Evolutionary conservation across 2,888 invertebrate genomes (phyloP).

Genomic region (Gastrophysa polygoni): DNA sequence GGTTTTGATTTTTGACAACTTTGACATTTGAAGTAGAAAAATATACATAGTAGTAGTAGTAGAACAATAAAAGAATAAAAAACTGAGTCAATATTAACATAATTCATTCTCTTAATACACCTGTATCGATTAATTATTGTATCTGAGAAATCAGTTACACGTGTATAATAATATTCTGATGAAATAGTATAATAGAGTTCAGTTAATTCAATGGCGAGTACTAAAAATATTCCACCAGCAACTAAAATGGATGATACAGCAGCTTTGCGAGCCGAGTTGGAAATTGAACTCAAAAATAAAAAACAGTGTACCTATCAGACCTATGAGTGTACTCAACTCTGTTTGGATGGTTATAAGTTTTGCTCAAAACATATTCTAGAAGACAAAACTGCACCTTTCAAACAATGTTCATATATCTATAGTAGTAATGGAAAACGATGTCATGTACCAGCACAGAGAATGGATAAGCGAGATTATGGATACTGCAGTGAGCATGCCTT

Average conservation of each 20-base stretch:
- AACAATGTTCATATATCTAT: constrained; percentile 76
- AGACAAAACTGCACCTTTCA: constrained; percentile 83
- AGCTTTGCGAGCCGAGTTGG: constrained; percentile 60
- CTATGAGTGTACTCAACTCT: constrained; percentile 71
- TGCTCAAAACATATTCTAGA: constrained; percentile 84
- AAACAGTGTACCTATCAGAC: constrained; percentile 67
- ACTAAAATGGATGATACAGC: constrained; percentile 35
- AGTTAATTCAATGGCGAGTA: too few species aligned
- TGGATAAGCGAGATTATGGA: constrained; percentile 72
- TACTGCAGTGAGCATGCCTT: constrained; percentile 75
- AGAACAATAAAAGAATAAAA: too few species aligned
- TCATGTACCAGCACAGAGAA: constrained; percentile 75
- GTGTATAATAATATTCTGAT: too few species aligned
- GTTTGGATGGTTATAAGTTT: constrained; percentile 74
- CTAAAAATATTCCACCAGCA: background rate
- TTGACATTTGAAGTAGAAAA: too few species aligned
- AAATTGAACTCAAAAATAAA: constrained; percentile 67
- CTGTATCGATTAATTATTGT: too few species aligned
- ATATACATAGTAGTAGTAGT: too few species aligned
- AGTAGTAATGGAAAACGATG: constrained; percentile 75
- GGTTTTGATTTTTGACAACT: too few species aligned
- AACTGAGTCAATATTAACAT: too few species aligned
- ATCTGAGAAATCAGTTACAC: too few species aligned
- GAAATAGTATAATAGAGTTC: too few species aligned
- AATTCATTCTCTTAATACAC: too few species aligned